These are phyloP conservation scores for Camptogramma bilineatum DNA, from an alignment of 2,888 invertebrate genomes.

Conservation along the genomic window DNA sequence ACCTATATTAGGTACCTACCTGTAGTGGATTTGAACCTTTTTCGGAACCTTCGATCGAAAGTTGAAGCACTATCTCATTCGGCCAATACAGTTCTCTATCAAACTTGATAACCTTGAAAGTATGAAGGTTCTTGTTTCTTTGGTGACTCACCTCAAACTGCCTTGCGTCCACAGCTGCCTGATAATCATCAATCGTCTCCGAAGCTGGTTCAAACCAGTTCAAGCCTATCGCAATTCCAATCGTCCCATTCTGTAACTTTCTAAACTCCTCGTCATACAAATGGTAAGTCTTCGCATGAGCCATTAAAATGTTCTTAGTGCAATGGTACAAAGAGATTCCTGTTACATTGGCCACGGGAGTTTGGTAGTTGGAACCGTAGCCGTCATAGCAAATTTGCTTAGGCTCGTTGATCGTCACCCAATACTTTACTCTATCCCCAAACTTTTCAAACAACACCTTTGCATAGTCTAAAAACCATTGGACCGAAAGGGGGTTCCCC, in stretches of 20 bases:
- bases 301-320: constrained; percentile 81
- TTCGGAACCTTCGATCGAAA: too few relatives aligned
- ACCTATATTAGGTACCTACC: too few relatives aligned
- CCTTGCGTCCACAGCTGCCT: constrained; percentile 80
- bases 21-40: too few relatives aligned
- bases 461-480: constrained; percentile 85
- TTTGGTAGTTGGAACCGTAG: constrained; percentile 61
- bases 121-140: background rate
- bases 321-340: constrained; percentile 83
- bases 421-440: constrained; percentile 79
- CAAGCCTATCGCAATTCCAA: constrained; percentile 68
- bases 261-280: constrained; percentile 66
- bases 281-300: constrained; percentile 82
- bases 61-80: too few relatives aligned
- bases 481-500: constrained; percentile 80
- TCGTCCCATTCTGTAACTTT: constrained; percentile 53
- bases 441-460: constrained; percentile 77
- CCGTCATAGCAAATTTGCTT: constrained; percentile 68
- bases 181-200: constrained; percentile 71
- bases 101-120: background rate
- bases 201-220: constrained; percentile 82
- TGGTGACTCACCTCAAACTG: constrained; percentile 79
- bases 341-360: constrained; percentile 67
- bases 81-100: too few relatives aligned
- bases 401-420: constrained; percentile 87